phyloP scores from a whole-genome alignment of 2,113 vertebrate species.

The Glaucidium brasilianum region DNA sequence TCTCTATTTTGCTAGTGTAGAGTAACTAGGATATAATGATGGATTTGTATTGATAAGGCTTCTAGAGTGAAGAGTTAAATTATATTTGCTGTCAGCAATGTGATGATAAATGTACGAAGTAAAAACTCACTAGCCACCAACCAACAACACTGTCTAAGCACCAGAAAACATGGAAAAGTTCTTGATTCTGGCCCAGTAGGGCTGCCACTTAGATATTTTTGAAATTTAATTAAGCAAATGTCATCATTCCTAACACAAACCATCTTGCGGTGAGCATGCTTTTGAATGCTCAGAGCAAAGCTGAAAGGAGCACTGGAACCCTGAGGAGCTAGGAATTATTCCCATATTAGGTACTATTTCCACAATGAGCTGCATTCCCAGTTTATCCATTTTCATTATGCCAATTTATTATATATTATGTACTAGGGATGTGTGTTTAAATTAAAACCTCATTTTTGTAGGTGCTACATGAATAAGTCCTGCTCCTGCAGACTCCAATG shows the following conservation, averaged over 20 bases:
- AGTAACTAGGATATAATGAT: background rate
- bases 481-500: background rate
- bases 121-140: background rate
- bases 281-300: conserved; percentile 8
- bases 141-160: background rate
- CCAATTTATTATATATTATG: background rate
- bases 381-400: background rate
- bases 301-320: conserved; percentile 25
- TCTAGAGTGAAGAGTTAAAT: background rate
- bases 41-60: background rate
- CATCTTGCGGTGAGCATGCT: background rate
- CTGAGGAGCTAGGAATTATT: conserved; percentile 39
- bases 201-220: conserved; percentile 22
- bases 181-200: background rate
- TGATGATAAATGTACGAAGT: background rate
- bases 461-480: background rate
- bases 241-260: conserved; percentile 11
- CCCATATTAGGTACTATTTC: conserved; percentile 27
- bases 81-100: background rate
- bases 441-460: conserved; percentile 6
- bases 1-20: background rate
- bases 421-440: background rate
- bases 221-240: conserved; percentile 35
- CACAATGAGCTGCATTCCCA: background rate
- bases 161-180: background rate